Evolutionary conservation across 2,888 invertebrate genomes (phyloP), one percentile per base, ranked within the genome.

Genomic region (Alloplasta piceator): DNA sequence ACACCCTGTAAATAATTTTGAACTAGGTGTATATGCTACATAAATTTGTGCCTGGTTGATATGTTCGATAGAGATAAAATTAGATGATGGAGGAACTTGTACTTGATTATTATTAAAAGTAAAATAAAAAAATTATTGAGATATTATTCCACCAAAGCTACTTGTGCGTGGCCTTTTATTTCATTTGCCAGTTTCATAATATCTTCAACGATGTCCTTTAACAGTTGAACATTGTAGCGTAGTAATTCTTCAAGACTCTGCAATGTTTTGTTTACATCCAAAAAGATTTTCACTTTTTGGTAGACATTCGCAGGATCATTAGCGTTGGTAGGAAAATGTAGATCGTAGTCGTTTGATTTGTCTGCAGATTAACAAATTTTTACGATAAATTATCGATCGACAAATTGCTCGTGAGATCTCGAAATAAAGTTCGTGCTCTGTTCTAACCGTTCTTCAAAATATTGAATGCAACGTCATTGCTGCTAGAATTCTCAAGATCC

Each of bases 91-190:
- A n/a, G 48, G 52, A 43, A 67, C 26, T 70, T 83, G 71, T 78
- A 83, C 71, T 74, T 39, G 38, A 63, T 63, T 56, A 70, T 55
- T 70, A 60, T 76, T 74, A 74, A 67, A 68, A 68, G 10, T 26
- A 12, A 72, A 55, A 67, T 52, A 60, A 58, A 55, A 60, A 80
- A 78, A 63, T 77, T 68, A 72, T 72, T 38, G 41, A 36, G 14
- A 9, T 55, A 56, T 68, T 83, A 87, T 74, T 85, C 83, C 12
- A 89, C 80, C 43, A 92, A 82, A 67, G 92, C 92, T 56, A 90
- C 90, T 67, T 91, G 86, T 4, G 92, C 92, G 86, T 92, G 91
- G 76, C 90, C 87, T 82, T 90, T 90, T 63, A 93, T 92, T 46
- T 91, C 90, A 81, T 92, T 89, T 6, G 92, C 90, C 80, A 92